Percentiles rank a stretch among this genome's conserved stretches.
Evolutionary conservation across 2,888 invertebrate genomes (phyloP).

Genomic region (Gandaritis pyraliata): DNA sequence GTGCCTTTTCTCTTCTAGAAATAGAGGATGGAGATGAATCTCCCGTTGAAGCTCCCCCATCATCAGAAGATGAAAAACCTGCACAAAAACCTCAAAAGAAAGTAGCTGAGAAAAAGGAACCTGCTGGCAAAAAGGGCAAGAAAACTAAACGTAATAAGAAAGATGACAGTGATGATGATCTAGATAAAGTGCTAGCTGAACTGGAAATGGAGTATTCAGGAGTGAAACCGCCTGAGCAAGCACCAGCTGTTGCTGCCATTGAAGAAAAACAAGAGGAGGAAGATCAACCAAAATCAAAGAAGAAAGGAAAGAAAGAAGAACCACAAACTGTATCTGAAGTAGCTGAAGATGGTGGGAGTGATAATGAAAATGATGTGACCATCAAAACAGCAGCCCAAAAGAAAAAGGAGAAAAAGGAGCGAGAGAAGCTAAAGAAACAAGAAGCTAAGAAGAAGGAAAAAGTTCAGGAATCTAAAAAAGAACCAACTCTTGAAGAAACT

Average conservation of each 20-base stretch:
- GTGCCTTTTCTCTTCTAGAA: constrained; percentile 88
- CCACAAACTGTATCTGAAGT: constrained; percentile 55
- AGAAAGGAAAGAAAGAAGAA: constrained; percentile 73
- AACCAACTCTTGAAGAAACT: constrained; percentile 51
- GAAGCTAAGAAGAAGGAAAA: constrained; percentile 86
- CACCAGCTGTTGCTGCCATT: constrained; percentile 58
- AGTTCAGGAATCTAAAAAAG: constrained; percentile 66
- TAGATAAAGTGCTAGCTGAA: constrained; percentile 93
- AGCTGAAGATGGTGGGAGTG: constrained; percentile 74
- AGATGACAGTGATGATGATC: constrained; percentile 91
- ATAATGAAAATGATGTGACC: constrained; percentile 84
- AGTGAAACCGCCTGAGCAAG: constrained; percentile 15
- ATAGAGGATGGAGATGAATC: constrained; percentile 86
- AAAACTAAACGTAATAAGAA: constrained; percentile 88
- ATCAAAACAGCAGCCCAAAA: constrained; percentile 94
- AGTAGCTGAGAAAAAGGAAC: constrained; percentile 71
- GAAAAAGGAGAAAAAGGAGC: constrained; percentile 94
- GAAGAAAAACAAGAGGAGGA: constrained; percentile 72
- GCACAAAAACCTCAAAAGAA: constrained; percentile 68
- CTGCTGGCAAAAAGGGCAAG: constrained; percentile 88
- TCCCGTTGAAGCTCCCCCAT: constrained; percentile 69
- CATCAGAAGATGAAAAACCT: constrained; percentile 77
- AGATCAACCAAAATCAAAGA: constrained; percentile 72
- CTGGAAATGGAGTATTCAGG: constrained; percentile 89
- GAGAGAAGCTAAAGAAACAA: constrained; percentile 89